Percentiles rank a stretch among this genome's conserved stretches.
These are phyloP conservation scores for Mormyrus hasselquistii DNA, from an alignment of 2,797 vertebrate genomes.

Conservation along the genomic window DNA sequence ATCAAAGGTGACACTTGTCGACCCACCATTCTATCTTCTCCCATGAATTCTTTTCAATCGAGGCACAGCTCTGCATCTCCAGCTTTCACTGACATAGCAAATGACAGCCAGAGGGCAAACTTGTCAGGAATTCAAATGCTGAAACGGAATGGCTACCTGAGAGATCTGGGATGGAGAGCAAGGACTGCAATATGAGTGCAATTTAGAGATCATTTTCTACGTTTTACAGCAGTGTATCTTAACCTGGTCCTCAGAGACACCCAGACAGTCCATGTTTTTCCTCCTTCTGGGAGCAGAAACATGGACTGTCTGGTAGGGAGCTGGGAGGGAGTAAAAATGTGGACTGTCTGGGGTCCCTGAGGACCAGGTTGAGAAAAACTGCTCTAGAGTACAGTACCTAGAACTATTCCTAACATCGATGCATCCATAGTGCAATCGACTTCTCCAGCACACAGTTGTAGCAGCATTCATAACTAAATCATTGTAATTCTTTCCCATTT, in stretches of 20 bases:
- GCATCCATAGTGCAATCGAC: background rate
- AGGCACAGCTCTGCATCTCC: background rate
- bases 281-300: background rate
- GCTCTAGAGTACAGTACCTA: background rate
- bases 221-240: background rate
- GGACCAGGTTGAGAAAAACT: background rate
- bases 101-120: background rate
- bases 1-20: background rate
- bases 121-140: background rate
- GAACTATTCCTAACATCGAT: background rate
- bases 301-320: background rate
- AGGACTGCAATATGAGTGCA: background rate
- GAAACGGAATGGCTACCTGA: background rate
- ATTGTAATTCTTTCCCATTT: background rate
- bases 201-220: background rate
- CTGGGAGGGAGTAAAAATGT: background rate
- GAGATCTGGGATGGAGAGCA: background rate
- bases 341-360: background rate
- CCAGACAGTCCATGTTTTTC: background rate
- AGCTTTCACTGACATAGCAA: background rate
- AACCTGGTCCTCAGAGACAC: background rate
- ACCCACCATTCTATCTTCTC: slow-evolving; percentile 7
- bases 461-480: background rate
- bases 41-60: background rate
- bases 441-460: background rate